phyloP scores from a whole-genome alignment of 2,888 invertebrate genomes.

The Tridacna gigas region DNA sequence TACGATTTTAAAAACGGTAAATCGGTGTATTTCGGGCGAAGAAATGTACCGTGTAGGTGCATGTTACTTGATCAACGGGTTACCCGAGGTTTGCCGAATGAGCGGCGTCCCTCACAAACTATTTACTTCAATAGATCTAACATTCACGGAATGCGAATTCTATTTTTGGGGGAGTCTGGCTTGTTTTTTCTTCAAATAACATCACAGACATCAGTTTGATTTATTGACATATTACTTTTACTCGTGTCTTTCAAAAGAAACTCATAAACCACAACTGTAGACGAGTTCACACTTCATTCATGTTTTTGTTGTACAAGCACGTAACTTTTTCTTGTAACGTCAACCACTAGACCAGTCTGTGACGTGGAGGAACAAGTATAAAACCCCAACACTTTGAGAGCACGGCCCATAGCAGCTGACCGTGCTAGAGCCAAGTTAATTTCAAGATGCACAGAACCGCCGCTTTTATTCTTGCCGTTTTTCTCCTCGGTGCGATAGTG shows the following conservation, averaged over 20 bases:
- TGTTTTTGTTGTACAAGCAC: not conserved
- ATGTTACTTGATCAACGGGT: too few relatives aligned
- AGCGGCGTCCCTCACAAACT: too few relatives aligned
- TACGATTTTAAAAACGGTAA: too few relatives aligned
- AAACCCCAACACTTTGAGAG: not conserved
- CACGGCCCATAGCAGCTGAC: not conserved
- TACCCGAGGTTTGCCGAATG: too few relatives aligned
- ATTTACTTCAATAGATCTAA: too few relatives aligned
- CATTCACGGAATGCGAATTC: too few relatives aligned
- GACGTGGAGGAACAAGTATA: not conserved
- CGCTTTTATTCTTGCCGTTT: not conserved
- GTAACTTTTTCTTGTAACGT: not conserved
- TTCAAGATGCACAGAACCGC: not conserved
- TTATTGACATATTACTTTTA: not conserved
- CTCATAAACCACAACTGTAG: conserved; percentile 9
- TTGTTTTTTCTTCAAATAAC: too few relatives aligned
- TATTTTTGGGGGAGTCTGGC: too few relatives aligned
- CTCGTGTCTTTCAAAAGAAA: not conserved
- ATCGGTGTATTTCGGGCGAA: too few relatives aligned
- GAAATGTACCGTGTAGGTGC: too few relatives aligned
- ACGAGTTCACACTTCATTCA: not conserved
- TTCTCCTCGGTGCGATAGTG: not conserved
- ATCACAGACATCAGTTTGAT: too few relatives aligned
- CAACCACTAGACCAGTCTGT: not conserved
- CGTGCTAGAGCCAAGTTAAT: not conserved